Evolutionary conservation across 2,797 vertebrate species (phyloP).

Genomic region (Pyrocephalus nanus): DNA sequence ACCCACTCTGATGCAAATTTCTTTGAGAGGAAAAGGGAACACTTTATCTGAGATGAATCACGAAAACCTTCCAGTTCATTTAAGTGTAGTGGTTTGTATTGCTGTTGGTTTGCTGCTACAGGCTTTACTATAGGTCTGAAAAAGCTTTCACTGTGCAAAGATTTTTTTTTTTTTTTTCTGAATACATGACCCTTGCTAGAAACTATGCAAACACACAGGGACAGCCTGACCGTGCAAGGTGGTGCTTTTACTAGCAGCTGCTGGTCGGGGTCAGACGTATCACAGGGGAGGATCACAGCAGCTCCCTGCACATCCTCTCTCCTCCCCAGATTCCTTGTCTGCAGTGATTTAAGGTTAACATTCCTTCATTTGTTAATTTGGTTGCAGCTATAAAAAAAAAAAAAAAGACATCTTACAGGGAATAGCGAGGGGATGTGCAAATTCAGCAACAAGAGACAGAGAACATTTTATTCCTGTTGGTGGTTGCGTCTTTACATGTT

Average conservation of each 20-base stretch:
- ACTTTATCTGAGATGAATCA: background rate
- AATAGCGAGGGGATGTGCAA: background rate
- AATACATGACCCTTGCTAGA: background rate
- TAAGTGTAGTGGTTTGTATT: background rate
- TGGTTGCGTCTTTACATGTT: background rate
- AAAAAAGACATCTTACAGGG: background rate
- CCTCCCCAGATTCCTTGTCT: background rate
- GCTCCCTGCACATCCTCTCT: background rate
- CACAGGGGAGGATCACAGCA: background rate
- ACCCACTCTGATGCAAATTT: background rate
- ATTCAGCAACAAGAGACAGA: background rate
- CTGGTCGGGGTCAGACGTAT: background rate
- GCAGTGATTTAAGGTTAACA: background rate
- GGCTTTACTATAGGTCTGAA: background rate
- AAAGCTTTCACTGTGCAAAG: background rate
- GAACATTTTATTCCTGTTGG: background rate
- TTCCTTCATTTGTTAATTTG: background rate
- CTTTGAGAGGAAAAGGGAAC: background rate
- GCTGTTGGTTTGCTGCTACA: background rate
- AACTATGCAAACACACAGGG: background rate
- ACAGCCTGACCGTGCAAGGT: background rate
- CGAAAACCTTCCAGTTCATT: background rate
- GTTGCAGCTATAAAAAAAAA: background rate
- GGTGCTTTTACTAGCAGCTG: background rate
- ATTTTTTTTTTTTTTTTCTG: background rate